Evolutionary conservation across 1,140 invertebrate genomes (phyloP).

Genomic region (Dufourea novaeangliae): DNA sequence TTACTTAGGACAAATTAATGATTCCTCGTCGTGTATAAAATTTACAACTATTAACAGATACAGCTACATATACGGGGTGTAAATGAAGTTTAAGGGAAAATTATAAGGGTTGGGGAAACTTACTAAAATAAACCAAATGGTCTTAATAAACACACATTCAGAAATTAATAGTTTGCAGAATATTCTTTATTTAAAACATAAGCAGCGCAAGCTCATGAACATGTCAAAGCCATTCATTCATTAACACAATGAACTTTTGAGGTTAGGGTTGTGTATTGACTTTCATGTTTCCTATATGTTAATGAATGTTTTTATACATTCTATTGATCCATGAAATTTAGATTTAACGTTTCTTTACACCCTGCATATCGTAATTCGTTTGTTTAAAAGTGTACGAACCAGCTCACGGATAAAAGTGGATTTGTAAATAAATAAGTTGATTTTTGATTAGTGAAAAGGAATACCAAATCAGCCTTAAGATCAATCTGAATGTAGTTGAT

Average conservation of each 20-base stretch:
- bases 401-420: slow-evolving; percentile 53
- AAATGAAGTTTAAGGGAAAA: not conserved
- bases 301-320: not conserved
- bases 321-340: not conserved
- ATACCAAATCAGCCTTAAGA: slow-evolving; percentile 72
- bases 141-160: not conserved
- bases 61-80: slow-evolving; percentile 4
- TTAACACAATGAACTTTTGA: not conserved
- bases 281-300: not conserved
- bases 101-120: not conserved
- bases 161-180: too few species aligned
- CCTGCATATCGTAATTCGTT: slow-evolving; percentile 46
- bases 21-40: slow-evolving; percentile 50
- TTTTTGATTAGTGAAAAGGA: slow-evolving; percentile 58
- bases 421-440: slow-evolving; percentile 73
- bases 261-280: not conserved
- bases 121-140: not conserved
- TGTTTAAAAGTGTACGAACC: not conserved
- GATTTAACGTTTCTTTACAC: not conserved
- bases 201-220: not conserved
- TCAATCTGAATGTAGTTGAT: slow-evolving; percentile 52
- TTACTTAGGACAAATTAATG: slow-evolving; percentile 41
- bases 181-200: not conserved
- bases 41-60: slow-evolving; percentile 44
- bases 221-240: not conserved